Base-by-base conservation (phyloP, 2,797 vertebrate genomes). In the Manis pentadactyla region DNA sequence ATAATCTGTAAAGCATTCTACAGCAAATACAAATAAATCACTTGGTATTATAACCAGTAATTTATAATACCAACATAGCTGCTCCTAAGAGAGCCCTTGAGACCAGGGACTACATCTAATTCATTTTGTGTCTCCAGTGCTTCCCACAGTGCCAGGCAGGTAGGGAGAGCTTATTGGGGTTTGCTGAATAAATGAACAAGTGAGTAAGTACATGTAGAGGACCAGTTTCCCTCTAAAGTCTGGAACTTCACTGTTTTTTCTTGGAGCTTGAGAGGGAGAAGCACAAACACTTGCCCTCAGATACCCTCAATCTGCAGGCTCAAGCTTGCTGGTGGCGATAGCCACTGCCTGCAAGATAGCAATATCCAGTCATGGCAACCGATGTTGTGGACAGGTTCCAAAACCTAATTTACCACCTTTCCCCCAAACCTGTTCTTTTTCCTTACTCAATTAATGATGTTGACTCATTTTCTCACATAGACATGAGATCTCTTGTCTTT, bases 1-100 rank as follows among this genome's bases (percentile, higher is more conserved):
- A 92, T 27, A 57, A 68, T 75, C 9, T 75, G 19, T 91, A 85
- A 92, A 90, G 18, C 15, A 81, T 82, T 92, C 95, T 71, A 87
- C 3, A 37, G 49, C 74, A 79, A 90, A 82, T 78, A 27, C 63
- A 94, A 95, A 83, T 57, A 92, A 92, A 66, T 23, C 8, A 49
- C 31, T 84, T 11, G n/a, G 27, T 73, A 68, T 61, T 78, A 79
- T 34, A 66, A 61, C 55, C 27, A 68, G 49, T 93, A 46, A 46
- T 46, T 46, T 46, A 10, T 46, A 46, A 46, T 29, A 51, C 21
- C 64, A 87, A 91, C 49, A 29, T 25, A 11, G 66, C 27, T 10
- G 27, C 21, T 79, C 46, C 90, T 71, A 87, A 61, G 37, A 92
- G 5, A 37, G 27, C 14, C 68, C n/a, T 14, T 93, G 69, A 93